These are phyloP conservation scores for Podarcis raffonei DNA, from an alignment of 2,113 vertebrate genomes.

Conservation along the genomic window DNA sequence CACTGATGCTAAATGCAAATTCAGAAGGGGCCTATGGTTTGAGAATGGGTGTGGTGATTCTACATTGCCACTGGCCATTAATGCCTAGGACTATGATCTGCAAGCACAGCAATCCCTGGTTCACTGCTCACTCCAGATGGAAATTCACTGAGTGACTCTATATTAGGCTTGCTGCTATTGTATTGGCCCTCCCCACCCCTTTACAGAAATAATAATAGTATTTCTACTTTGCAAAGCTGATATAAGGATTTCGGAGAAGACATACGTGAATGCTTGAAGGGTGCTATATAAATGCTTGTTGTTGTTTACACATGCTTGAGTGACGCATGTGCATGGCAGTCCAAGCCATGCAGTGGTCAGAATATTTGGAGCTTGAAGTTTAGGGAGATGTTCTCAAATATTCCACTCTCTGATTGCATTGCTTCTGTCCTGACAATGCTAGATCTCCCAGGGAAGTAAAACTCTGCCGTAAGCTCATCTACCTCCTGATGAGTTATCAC, in stretches of 20 bases:
- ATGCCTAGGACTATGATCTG: background rate
- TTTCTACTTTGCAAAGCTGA: background rate
- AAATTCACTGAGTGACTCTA: background rate
- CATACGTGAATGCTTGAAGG: background rate
- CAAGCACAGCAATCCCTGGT: background rate
- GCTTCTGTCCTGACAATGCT: background rate
- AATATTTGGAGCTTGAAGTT: background rate
- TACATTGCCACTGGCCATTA: background rate
- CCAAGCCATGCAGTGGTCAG: background rate
- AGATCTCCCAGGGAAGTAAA: conserved; percentile 21
- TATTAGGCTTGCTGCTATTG: background rate
- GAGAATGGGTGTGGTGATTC: background rate
- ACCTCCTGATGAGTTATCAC: conserved; percentile 38
- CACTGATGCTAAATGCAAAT: background rate
- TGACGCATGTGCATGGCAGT: background rate
- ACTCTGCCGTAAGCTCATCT: conserved; percentile 21
- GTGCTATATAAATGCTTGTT: background rate
- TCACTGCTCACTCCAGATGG: too few species aligned
- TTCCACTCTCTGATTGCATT: background rate
- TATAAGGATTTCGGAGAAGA: background rate
- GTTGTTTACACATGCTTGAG: background rate
- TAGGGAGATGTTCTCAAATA: background rate
- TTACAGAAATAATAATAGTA: background rate
- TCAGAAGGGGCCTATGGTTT: background rate
- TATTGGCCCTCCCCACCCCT: background rate